Conservation (phyloP, 2,888 invertebrate species). For the Macrophya annulata region DNA sequence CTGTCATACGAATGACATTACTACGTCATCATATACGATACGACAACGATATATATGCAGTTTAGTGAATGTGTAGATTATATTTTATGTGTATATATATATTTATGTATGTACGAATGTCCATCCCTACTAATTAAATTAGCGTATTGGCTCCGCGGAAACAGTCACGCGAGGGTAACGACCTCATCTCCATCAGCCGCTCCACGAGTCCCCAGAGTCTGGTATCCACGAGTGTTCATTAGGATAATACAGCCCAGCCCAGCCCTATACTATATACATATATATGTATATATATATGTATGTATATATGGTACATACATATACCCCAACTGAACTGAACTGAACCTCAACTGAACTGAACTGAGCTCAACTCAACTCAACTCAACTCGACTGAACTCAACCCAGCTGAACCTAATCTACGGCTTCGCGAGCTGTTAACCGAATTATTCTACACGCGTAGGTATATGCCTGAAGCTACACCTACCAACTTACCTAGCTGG, state of each 20-base stretch:
- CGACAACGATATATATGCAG: too few relatives aligned
- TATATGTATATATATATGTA: background rate
- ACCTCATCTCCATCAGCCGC: conserved; percentile 71
- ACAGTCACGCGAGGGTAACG: conserved; percentile 70
- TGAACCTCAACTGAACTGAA: background rate
- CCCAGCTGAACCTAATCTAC: conserved; percentile 46
- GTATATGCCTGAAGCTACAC: background rate
- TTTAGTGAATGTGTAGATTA: too few relatives aligned
- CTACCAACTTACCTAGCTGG: too few relatives aligned
- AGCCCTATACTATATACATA: conserved; percentile 1
- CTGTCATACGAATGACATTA: too few relatives aligned
- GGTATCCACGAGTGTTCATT: conserved; percentile 74
- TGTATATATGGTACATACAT: background rate
- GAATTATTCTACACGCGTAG: conserved; percentile 38
- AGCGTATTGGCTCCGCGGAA: conserved; percentile 67
- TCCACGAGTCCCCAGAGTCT: conserved; percentile 73
- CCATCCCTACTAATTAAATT: conserved; percentile 73
- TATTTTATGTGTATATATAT: background rate
- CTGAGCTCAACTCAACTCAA: conserved; percentile 5
- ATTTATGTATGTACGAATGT: conserved; percentile 43
- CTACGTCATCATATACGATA: too few relatives aligned
- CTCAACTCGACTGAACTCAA: background rate
- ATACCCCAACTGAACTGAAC: background rate
- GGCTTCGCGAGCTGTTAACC: conserved; percentile 52
- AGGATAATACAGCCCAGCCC: conserved; percentile 74